A percentile compares a stretch with the other conserved stretches of the same genome.
These are phyloP conservation scores for Geotrypetes seraphini DNA, from an alignment of 2,797 vertebrate species.

Conservation along the genomic window DNA sequence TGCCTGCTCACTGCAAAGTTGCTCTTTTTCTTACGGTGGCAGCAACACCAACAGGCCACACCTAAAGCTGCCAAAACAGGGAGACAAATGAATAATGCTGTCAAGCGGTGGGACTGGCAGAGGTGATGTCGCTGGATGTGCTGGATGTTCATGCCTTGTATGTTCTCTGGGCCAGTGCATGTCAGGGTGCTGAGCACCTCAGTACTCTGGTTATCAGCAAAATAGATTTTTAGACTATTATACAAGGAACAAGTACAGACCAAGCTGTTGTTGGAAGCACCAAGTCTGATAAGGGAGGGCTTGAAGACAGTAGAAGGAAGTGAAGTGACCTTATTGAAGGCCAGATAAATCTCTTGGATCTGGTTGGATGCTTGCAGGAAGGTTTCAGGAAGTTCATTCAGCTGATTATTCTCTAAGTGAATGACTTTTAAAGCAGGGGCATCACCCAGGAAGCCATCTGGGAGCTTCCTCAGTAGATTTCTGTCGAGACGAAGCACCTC, in stretches of 20 bases:
- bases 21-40: conserved; percentile 50
- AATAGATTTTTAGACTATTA: conserved; percentile 34
- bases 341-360: conserved; percentile 55
- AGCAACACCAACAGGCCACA: conserved; percentile 67
- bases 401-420: conserved; percentile 59
- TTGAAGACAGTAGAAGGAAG: conserved; percentile 55
- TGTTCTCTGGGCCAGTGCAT: conserved; percentile 50
- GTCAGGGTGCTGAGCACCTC: conserved; percentile 41
- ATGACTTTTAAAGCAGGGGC: conserved; percentile 54
- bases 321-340: conserved; percentile 51
- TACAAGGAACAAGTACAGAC: conserved; percentile 67
- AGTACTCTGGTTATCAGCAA: background rate
- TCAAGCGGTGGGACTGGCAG: conserved; percentile 58
- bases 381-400: conserved; percentile 53
- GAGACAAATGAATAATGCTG: conserved; percentile 67
- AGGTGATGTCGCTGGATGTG: conserved; percentile 39
- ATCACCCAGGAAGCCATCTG: conserved; percentile 55
- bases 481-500: conserved; percentile 55
- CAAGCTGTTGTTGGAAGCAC: conserved; percentile 67
- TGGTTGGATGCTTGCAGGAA: conserved; percentile 61
- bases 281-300: conserved; percentile 47
- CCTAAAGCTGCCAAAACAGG: conserved; percentile 55
- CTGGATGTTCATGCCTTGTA: conserved; percentile 32
- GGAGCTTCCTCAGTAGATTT: conserved; percentile 59
- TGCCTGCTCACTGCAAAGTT: conserved; percentile 24